Evolutionary conservation across 2,888 invertebrate genomes (phyloP), one percentile per base, ranked within the genome.

Genomic region (Pandemis heparana): DNA sequence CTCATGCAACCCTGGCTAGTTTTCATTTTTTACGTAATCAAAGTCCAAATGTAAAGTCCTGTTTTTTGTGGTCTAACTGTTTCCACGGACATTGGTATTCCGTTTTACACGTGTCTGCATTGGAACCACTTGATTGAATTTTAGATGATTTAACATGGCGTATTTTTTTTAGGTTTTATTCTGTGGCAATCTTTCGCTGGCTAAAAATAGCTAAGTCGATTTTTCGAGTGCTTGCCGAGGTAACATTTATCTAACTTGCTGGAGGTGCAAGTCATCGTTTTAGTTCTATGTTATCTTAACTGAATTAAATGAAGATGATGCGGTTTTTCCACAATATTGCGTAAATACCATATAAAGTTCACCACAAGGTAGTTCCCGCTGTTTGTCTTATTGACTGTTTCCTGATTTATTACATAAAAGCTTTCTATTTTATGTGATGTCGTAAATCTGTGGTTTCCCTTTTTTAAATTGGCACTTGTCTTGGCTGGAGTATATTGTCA

Each of bases 401-500:
- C 74, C 74, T 70, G 64, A 51, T 65, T 74, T 56, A 69, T 69
- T 68, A 46, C 48, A 4, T 67, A 48, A 16, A 18, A 32, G 60
- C 70, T 74, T 74, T 70, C 74, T 62, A 62, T 67, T 64, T 60
- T 59, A 73, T 69, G 48, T 64, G 53, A 9, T 59, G 16, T 69
- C 48, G 32, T 69, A 63, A 73, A 59, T 39, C 43, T 16, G 68
- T 46, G 73, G 72, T 68, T 71, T 67, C 38, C 61, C 32, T 60
- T 18, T 68, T 69, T 64, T 51, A 63, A 69, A 73, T 68, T 69
- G 48, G 59, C 46, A 12, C 9, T 16, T 39, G 39, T 32, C 10
- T 56, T 10, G 23, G 23, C 23, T 9, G 8, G 9, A 8, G 1
- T 53, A 41, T 56, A 60, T 53, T 51, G 32, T 43, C 43, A 38